Conservation (phyloP, 2,797 vertebrate genomes). For the Todus mexicanus region DNA sequence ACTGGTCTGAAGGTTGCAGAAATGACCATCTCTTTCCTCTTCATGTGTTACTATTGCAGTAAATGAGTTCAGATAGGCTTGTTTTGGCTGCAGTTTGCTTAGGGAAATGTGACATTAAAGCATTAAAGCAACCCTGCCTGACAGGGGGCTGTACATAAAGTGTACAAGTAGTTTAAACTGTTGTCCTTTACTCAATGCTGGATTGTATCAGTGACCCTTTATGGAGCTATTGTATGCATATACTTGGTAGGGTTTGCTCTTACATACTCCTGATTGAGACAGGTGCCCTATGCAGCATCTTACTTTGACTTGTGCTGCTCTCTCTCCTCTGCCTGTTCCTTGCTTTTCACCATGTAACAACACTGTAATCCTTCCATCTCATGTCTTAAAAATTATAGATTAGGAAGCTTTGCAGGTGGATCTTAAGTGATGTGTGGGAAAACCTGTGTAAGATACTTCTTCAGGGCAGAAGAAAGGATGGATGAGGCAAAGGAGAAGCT, state of each 20-base stretch:
- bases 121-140: neutral
- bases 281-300: neutral
- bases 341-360: neutral
- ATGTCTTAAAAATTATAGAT: neutral
- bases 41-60: neutral
- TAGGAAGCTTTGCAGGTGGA: neutral
- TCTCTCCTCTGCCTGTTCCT: neutral
- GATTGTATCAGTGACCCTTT: neutral
- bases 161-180: neutral
- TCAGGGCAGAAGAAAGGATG: neutral
- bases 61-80: neutral
- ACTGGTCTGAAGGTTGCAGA: neutral
- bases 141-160: neutral
- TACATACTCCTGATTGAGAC: neutral
- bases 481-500: neutral
- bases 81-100: neutral
- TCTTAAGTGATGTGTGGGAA: neutral
- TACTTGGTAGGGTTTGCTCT: neutral
- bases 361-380: neutral
- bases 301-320: neutral
- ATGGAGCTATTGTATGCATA: fast-evolving
- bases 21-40: neutral
- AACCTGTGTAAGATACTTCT: neutral
- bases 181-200: neutral
- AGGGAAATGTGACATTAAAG: neutral